Evolutionary conservation across 2,888 invertebrate genomes (phyloP).

Genomic region (Trichopoda pennipes): DNA sequence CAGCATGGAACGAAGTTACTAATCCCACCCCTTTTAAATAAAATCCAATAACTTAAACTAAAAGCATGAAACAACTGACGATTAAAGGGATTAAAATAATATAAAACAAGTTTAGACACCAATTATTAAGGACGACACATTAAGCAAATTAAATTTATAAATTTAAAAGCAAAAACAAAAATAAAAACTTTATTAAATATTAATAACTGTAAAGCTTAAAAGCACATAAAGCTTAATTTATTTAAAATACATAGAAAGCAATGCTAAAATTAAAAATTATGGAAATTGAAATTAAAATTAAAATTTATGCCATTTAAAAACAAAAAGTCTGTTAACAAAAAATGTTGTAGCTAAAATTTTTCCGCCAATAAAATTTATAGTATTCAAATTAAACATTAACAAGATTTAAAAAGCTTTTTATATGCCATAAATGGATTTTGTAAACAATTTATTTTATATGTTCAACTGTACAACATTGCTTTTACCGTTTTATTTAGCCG

Average conservation of each 20-base stretch:
- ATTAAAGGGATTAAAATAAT: constrained; percentile 56
- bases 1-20: constrained; percentile 68
- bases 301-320: constrained; percentile 25
- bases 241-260: constrained; percentile 30
- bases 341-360: constrained; percentile 37
- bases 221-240: constrained; percentile 44
- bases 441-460: not conserved
- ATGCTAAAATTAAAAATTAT: constrained; percentile 44
- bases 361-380: constrained; percentile 13
- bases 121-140: constrained; percentile 38
- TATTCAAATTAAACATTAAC: constrained; percentile 17
- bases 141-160: constrained; percentile 10
- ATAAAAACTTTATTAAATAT: constrained; percentile 6
- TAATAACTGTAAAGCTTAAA: constrained; percentile 33
- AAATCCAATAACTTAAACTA: constrained; percentile 1
- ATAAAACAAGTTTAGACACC: constrained; percentile 24
- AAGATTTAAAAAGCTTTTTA: constrained; percentile 35
- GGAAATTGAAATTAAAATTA: constrained; percentile 32
- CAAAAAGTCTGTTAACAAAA: constrained; percentile 42
- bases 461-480: not conserved
- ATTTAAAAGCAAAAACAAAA: not conserved
- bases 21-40: constrained; percentile 66
- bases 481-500: not conserved
- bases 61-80: constrained; percentile 4
- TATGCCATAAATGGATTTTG: constrained; percentile 47